A percentile compares a stretch with the other conserved stretches of the same genome.
These are phyloP conservation scores for Microtus ochrogaster DNA, from an alignment of 2,113 vertebrate species.

Conservation along the genomic window DNA sequence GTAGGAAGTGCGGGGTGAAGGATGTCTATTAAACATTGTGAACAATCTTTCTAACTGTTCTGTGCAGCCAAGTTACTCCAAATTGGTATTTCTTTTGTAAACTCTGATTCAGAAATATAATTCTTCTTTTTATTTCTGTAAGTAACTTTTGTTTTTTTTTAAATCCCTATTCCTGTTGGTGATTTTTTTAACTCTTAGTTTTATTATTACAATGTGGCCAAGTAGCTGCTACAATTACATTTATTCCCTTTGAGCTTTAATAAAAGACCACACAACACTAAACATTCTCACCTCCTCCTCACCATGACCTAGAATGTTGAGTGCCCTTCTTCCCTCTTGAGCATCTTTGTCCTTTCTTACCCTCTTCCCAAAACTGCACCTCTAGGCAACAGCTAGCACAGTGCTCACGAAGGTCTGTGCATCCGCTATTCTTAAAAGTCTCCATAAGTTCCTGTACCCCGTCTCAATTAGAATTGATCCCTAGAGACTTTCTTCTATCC, in stretches of 20 bases:
- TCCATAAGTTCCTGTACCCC: background rate
- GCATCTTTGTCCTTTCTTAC: background rate
- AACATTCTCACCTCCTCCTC: background rate
- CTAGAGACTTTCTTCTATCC: background rate
- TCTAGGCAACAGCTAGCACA: background rate
- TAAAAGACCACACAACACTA: background rate
- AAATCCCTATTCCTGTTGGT: conserved; percentile 1
- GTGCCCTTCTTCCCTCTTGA: background rate
- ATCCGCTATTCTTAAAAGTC: background rate
- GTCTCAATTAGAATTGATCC: background rate
- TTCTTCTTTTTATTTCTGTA: background rate
- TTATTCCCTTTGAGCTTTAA: background rate
- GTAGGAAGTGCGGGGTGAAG: background rate
- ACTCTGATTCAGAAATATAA: conserved; percentile 12
- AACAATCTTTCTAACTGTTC: background rate
- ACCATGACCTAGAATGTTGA: too few species aligned
- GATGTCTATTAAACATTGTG: background rate
- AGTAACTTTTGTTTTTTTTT: background rate
- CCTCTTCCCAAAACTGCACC: background rate
- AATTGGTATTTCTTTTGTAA: conserved; percentile 16
- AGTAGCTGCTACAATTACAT: background rate
- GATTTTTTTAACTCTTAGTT: background rate
- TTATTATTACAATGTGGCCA: background rate
- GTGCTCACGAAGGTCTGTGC: background rate
- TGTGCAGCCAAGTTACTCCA: background rate